These are phyloP conservation scores for Oopsacas minuta DNA, from an alignment of 37 sponge, comb jelly and placozoan species.

Conservation along the genomic window DNA sequence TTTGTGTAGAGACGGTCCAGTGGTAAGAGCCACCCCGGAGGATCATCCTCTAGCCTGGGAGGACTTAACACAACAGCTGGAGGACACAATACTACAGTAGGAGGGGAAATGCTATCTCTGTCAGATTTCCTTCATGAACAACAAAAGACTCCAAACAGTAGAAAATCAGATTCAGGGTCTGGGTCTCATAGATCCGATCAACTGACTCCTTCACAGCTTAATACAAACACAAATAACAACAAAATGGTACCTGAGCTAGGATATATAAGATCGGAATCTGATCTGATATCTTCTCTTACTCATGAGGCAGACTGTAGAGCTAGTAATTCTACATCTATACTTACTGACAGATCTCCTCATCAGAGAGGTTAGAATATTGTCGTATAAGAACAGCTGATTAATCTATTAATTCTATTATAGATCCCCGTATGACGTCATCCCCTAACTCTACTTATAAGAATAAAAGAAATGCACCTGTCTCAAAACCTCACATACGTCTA, in stretches of 20 bases:
- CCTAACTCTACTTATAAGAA: not conserved
- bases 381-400: not conserved
- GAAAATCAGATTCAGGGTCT: not conserved
- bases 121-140: not conserved
- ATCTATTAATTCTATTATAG: not conserved
- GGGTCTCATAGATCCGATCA: not conserved
- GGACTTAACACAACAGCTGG: not conserved
- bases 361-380: not conserved
- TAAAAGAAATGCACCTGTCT: not conserved
- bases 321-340: not conserved
- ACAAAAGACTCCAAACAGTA: not conserved
- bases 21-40: not conserved
- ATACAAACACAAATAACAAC: not conserved
- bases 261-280: not conserved
- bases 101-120: conserved; percentile 5
- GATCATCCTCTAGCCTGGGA: not conserved
- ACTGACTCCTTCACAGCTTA: not conserved
- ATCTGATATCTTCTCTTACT: not conserved
- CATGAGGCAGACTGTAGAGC: not conserved
- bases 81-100: not conserved
- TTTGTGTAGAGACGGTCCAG: conserved; percentile 15
- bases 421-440: not conserved
- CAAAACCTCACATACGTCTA: not conserved
- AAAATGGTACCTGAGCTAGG: not conserved
- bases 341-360: not conserved